Percentiles rank a stretch among this genome's conserved stretches.
These are phyloP conservation scores for Actinemys pallida DNA, from an alignment of 2,113 vertebrate species.

Conservation along the genomic window DNA sequence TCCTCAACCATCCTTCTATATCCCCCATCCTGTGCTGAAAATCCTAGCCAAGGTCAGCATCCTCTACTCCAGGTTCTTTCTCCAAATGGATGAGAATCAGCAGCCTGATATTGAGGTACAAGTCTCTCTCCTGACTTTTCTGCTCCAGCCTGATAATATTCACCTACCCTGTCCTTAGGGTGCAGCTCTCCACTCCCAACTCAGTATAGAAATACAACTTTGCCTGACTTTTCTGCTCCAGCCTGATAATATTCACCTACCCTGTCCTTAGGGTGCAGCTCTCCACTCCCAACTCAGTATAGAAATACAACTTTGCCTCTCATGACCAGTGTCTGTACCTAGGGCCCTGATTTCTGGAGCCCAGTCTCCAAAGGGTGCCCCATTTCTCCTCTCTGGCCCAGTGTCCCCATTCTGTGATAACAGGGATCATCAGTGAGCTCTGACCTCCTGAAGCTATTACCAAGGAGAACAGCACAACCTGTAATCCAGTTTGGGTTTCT, in stretches of 20 bases:
- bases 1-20: neutral
- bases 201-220: neutral
- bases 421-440: neutral
- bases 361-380: neutral
- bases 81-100: neutral
- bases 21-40: neutral
- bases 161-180: neutral
- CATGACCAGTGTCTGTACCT: neutral
- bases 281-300: neutral
- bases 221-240: neutral
- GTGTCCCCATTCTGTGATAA: neutral
- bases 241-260: neutral
- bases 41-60: neutral
- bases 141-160: neutral
- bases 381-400: neutral
- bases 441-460: neutral
- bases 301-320: neutral
- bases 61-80: neutral
- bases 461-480: neutral
- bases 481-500: neutral
- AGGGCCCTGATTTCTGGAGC: neutral
- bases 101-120: neutral
- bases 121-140: neutral
- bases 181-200: neutral
- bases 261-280: neutral